Evolutionary conservation across 2,888 invertebrate species (phyloP).

Genomic region (Drosophila birchii): DNA sequence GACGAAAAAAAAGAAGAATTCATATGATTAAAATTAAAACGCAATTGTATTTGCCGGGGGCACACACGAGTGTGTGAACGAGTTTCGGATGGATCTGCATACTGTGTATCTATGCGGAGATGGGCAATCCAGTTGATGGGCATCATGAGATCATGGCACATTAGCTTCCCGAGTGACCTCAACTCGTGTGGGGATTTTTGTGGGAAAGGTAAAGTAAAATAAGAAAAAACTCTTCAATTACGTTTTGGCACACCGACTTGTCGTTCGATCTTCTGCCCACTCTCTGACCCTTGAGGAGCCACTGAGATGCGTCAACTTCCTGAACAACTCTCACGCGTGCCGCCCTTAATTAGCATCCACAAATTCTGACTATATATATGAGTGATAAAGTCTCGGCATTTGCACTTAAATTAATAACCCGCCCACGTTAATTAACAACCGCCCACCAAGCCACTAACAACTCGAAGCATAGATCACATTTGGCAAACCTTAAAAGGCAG

Average conservation of each 20-base stretch:
- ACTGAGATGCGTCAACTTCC: constrained; percentile 43
- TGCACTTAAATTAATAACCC: constrained; percentile 55
- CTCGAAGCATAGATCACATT: constrained; percentile 29
- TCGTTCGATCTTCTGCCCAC: constrained; percentile 34
- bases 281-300: constrained; percentile 51
- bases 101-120: constrained; percentile 32
- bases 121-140: constrained; percentile 29
- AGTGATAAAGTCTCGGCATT: constrained; percentile 29
- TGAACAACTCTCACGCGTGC: constrained; percentile 44
- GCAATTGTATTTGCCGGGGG: constrained; percentile 67
- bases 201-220: constrained; percentile 15
- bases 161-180: constrained; percentile 19
- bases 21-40: constrained; percentile 71
- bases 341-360: constrained; percentile 63
- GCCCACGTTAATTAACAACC: constrained; percentile 65
- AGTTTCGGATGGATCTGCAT: constrained; percentile 32
- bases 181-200: constrained; percentile 1
- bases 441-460: constrained; percentile 52
- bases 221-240: constrained; percentile 9
- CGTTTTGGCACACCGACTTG: constrained; percentile 22
- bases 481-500: constrained; percentile 59
- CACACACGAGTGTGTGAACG: constrained; percentile 36
- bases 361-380: constrained; percentile 35
- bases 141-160: constrained; percentile 43
- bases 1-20: constrained; percentile 17